Evolutionary conservation across 2,797 vertebrate genomes (phyloP), one percentile per base, ranked within the genome.

Genomic region (Rhinogobio ventralis): DNA sequence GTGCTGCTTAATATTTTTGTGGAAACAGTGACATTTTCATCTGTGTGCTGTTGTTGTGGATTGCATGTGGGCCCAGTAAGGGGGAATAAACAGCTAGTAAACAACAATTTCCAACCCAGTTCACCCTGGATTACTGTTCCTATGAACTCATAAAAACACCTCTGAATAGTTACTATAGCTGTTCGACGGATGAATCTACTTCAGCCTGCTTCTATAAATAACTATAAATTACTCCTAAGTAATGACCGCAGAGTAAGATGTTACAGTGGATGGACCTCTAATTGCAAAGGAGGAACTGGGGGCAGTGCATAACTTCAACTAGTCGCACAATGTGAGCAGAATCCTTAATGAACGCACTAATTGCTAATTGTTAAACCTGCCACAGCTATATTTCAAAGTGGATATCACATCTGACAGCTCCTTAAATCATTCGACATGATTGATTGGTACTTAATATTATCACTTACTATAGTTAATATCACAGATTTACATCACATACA

Each of bases 171-270:
- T 71, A 42, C 39, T 9, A 2, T 42, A 60, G 68, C 75, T 81
- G 85, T 33, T 19, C 68, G 42, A 49, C 60, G 28, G 60, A 53
- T 76, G 62, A 83, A 75, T 15, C 51, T 55, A 81, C 25, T 67
- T 76, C 76, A 33, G 36, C 39, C 51, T 79, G 68, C 68, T 76
- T 83, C 87, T 86, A 88, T 88, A 88, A 88, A 87, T 82, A 87
- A 81, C 45, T 51, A 69, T 82, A 83, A 87, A 86, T 81, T 86
- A 82, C 79, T 79, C 20, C 13, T 77, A 64, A 75, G 73, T 87
- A 88, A 87, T 86, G 83, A 88, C 86, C 79, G 55, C 53, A 60
- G 45, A 72, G 67, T 67, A 81, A 82, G 42, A 67, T 62, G 51
- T 30, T 73, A 66, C 51, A 67, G 79, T 30, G 82, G 84, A 78